phyloP scores from a whole-genome alignment of 2,888 invertebrate genomes.

The Prosopocoilus inquinatus region DNA sequence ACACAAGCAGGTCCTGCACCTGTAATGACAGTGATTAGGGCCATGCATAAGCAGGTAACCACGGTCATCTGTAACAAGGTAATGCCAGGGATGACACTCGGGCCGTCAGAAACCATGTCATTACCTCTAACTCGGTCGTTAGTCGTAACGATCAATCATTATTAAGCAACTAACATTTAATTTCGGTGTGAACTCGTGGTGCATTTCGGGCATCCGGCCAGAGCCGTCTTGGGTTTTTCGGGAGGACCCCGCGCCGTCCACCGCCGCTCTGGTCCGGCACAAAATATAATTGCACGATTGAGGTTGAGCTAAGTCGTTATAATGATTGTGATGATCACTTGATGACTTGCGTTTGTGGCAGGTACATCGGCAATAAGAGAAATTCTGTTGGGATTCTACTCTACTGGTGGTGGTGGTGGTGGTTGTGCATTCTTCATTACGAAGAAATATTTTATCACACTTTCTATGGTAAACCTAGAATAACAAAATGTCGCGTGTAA shows the following conservation, averaged over 20 bases:
- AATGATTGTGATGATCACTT: conserved; percentile 41
- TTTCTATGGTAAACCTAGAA: no score
- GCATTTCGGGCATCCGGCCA: conserved; percentile 30
- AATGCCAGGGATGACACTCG: conserved; percentile 40
- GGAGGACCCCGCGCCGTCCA: conserved; percentile 3
- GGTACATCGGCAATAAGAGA: conserved; percentile 33
- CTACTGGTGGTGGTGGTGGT: neutral
- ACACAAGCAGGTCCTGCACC: no score
- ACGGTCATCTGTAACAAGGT: conserved; percentile 35
- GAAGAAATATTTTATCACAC: conserved; percentile 6
- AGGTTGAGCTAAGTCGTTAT: conserved; percentile 39
- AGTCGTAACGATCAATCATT: conserved; percentile 43
- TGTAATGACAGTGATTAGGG: conserved; percentile 28
- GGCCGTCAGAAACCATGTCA: conserved; percentile 39
- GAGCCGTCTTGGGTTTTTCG: conserved; percentile 23
- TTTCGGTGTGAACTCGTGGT: conserved; percentile 36
- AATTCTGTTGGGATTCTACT: conserved; percentile 25
- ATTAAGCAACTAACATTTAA: conserved; percentile 40
- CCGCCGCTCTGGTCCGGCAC: no score
- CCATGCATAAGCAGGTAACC: conserved; percentile 36
- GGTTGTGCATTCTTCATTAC: neutral
- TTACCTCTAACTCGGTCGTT: conserved; percentile 39
- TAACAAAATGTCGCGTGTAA: no score
- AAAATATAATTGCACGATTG: conserved; percentile 39
- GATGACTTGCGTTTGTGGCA: conserved; percentile 39